Base-by-base conservation (phyloP, 2,888 invertebrate genomes). In the Phymatocera aterrima region DNA sequence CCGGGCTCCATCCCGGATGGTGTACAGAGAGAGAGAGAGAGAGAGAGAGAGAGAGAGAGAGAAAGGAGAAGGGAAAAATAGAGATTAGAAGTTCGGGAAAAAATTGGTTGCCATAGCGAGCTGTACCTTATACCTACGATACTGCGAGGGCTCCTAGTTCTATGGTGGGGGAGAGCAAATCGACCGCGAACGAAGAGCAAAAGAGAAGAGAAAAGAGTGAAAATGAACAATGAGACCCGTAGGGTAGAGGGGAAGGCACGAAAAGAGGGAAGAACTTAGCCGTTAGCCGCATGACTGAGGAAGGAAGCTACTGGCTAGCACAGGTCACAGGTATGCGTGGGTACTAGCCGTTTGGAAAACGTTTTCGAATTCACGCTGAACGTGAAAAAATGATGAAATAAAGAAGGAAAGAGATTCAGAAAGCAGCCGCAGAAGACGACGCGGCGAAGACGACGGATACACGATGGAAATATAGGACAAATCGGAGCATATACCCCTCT, bases 191-290 rank as follows among this genome's bases (percentile, higher is more conserved):
- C 15, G 28, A 70, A 79, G 65, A 79, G 24, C 46, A 65, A 51
- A 34, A 34, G 3, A 51, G 72, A 15, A 6, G 72, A 28, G 34
- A 28, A 18, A 15, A n/a, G 60, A 57, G 72, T 57, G 28, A 85
- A 85, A 87, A 84, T 84, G 83, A 84, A 83, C 83, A 81, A 82
- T 83, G 82, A 83, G 83, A 81, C 80, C 81, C 80, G 81, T 79
- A 79, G 80, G 85, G 85, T 82, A 85, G 85, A 84, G 80, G 83
- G 85, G 85, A 77, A 79, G 70, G 51, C 37, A 64, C 64, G 57
- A 77, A 60, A 65, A 79, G 61, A 77, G 65, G 60, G 77, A 43
- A 61, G 77, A 78, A 57, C 78, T 54, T 54, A 24, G 34, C 65
- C 24, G 61, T n/a, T 34, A 70, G 54, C 24, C 34, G 70, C 48